Evolutionary conservation across 2,888 invertebrate species (phyloP), one percentile per base, ranked within the genome.

Genomic region (Argynnis bischoffii): DNA sequence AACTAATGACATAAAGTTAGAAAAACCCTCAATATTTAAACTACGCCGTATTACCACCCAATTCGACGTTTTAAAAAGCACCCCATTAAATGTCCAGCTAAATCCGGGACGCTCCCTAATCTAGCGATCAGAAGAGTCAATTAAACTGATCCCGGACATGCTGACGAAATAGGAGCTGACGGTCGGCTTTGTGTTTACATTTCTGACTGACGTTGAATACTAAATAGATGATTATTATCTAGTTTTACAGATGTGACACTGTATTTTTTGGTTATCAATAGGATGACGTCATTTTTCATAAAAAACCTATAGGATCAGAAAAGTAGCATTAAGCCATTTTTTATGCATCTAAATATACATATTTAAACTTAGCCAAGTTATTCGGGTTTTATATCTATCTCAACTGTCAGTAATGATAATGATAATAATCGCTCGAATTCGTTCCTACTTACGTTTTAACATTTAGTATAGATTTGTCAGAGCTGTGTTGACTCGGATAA

Each of bases 121-220:
- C 78, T 76, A 75, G 60, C 74, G 73, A 74, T 72, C 76, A 76
- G 78, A 71, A 67, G 72, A 77, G 77, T 78, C 79, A 82, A 81
- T 81, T 81, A 82, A 74, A 79, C 74, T 72, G 74, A 70, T 74
- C 74, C 75, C 68, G 55, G 66, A 67, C 59, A 70, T 64, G 63
- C 67, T 69, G 66, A 69, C 69, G 67, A 69, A 64, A 70, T 70
- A 63, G 65, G 63, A 65, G 55, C 70, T 48, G 59, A 64, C 68
- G 64, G 65, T 59, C 55, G 66, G 41, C 63, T 53, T 53, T 18
- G 61, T 53, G 11, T 61, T 61, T 61, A 53, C 41, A 35, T 61
- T 51, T 46, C 16, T 47, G 35, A 57, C 53, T 16, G 18, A 48
- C 31, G 48, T 54, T 53, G 47, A 54, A 66, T 66, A 54, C 31